Conservation (phyloP, 2,113 vertebrate genomes). For the Halcyon senegalensis region DNA sequence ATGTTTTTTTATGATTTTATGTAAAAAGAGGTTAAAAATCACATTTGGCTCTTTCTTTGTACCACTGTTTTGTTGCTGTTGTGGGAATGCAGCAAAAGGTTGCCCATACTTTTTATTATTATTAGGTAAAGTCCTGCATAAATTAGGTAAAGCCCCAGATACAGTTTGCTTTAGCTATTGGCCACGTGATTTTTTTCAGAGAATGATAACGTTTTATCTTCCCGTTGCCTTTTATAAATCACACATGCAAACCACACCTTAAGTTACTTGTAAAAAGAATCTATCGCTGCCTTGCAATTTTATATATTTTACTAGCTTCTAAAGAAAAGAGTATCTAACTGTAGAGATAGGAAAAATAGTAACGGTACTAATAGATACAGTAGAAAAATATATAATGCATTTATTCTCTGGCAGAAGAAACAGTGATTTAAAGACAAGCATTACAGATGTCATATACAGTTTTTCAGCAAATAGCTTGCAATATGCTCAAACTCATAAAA, state of each 20-base stretch:
- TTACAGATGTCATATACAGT: background rate
- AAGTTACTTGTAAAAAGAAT: background rate
- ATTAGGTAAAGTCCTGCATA: slow-evolving; percentile 63
- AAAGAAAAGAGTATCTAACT: background rate
- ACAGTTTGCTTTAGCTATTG: slow-evolving; percentile 17
- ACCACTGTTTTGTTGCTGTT: slow-evolving; percentile 72
- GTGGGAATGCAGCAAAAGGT: slow-evolving; percentile 72
- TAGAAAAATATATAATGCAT: background rate
- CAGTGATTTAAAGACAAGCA: background rate
- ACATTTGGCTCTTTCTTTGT: slow-evolving; percentile 77
- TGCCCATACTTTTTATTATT: slow-evolving; percentile 71
- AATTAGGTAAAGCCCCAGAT: slow-evolving; percentile 54
- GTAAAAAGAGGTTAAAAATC: slow-evolving; percentile 81
- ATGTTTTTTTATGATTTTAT: slow-evolving; percentile 82
- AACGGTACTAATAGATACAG: background rate
- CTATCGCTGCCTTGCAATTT: background rate
- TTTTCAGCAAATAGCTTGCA: slow-evolving; percentile 26
- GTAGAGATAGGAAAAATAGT: background rate
- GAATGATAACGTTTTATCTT: background rate
- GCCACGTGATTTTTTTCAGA: background rate
- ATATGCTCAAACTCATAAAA: slow-evolving; percentile 29
- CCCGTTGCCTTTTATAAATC: slow-evolving; percentile 2
- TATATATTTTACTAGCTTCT: background rate
- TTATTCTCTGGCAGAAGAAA: slow-evolving; percentile 21
- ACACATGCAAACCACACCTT: background rate